phyloP scores from a whole-genome alignment of 2,888 invertebrate species.

The Cosmorhoe ocellata region DNA sequence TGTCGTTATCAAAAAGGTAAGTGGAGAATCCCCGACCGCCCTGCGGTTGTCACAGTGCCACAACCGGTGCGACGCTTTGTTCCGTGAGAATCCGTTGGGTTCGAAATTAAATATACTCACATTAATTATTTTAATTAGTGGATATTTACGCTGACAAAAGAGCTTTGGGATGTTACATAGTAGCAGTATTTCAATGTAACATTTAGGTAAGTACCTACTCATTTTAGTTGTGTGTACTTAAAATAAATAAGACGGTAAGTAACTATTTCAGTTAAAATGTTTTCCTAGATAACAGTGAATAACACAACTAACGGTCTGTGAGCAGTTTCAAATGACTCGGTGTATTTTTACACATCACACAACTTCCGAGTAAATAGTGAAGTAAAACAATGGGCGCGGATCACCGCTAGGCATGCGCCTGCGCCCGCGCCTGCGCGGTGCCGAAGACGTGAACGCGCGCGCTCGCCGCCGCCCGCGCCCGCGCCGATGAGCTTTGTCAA shows the following conservation, averaged over 20 bases:
- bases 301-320: background rate
- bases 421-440: constrained; percentile 17
- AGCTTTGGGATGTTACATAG: constrained; percentile 10
- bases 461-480: background rate
- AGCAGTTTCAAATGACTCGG: background rate
- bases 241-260: too few relatives aligned
- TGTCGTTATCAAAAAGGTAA: background rate
- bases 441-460: constrained; percentile 64
- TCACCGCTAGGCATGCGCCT: background rate
- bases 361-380: constrained; percentile 5
- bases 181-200: too few relatives aligned
- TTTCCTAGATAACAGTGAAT: background rate
- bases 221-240: too few relatives aligned
- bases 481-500: constrained; percentile 18
- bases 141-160: background rate
- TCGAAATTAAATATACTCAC: too few relatives aligned
- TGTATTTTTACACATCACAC: constrained; percentile 1
- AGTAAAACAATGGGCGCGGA: constrained; percentile 9
- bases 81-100: constrained; percentile 1
- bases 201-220: too few relatives aligned
- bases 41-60: background rate
- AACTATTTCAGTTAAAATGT: background rate
- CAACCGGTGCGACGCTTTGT: constrained; percentile 8
- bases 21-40: background rate
- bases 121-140: constrained; percentile 4